phyloP scores from a whole-genome alignment of 2,113 vertebrate species.

The Manacus vitellinus region DNA sequence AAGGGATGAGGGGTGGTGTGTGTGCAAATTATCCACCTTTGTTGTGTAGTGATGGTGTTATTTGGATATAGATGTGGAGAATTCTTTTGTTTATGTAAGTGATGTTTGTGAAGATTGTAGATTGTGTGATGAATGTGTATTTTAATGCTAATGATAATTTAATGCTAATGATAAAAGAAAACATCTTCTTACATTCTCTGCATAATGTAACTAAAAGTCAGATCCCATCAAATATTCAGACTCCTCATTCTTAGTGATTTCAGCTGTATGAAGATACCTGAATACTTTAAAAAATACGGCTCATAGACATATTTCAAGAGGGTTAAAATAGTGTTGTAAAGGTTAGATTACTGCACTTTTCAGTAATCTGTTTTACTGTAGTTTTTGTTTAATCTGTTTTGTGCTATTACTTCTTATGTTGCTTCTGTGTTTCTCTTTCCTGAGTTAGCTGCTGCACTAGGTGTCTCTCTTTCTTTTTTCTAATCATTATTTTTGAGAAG shows the following conservation, averaged over 20 bases:
- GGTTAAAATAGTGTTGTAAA: neutral
- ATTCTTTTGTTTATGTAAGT: neutral
- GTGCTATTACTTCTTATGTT: neutral
- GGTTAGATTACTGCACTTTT: neutral
- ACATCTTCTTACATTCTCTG: neutral
- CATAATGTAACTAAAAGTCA: neutral
- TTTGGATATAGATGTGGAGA: neutral
- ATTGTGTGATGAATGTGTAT: neutral
- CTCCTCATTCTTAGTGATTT: neutral
- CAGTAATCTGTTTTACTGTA: neutral
- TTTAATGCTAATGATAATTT: neutral
- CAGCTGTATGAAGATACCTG: neutral
- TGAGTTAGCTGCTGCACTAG: neutral
- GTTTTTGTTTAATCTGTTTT: neutral
- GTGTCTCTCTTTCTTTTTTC: neutral
- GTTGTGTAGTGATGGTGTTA: neutral
- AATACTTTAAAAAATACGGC: neutral
- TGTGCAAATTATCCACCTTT: neutral
- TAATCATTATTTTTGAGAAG: neutral
- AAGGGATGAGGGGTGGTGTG: neutral
- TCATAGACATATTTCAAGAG: neutral
- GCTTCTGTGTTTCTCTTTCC: neutral
- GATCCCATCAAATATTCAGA: neutral
- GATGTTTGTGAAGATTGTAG: neutral
- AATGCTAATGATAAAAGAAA: neutral